Evolutionary conservation across 2,113 vertebrate genomes (phyloP).

Genomic region (Larimichthys polyactis): DNA sequence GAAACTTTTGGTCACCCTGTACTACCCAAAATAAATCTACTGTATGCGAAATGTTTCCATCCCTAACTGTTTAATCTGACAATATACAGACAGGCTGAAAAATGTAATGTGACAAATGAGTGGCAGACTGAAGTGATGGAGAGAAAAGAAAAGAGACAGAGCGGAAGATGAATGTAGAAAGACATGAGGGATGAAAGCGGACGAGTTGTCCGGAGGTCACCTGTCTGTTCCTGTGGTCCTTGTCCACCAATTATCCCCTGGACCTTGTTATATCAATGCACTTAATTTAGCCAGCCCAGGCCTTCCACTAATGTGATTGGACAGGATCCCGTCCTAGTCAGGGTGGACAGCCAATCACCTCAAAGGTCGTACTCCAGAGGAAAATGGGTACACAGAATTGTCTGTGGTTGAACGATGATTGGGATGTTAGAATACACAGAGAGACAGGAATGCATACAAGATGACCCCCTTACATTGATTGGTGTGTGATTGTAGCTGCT

Average conservation of each 20-base stretch:
- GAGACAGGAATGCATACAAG: not conserved
- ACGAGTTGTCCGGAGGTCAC: conserved; percentile 42
- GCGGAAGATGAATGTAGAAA: conserved; percentile 3
- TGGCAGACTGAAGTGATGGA: not conserved
- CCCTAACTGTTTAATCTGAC: not conserved
- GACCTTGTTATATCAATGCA: conserved; percentile 44
- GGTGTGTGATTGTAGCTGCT: conserved; percentile 15
- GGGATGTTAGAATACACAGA: conserved; percentile 8
- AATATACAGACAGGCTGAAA: not conserved
- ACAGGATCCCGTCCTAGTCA: not conserved
- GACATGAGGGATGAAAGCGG: conserved; percentile 24
- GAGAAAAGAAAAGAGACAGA: not conserved
- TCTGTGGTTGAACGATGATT: conserved; percentile 38
- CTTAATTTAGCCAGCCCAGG: conserved; percentile 32
- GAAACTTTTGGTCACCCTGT: not conserved
- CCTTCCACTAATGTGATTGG: conserved; percentile 51
- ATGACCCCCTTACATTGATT: conserved; percentile 11
- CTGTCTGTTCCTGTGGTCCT: conserved; percentile 24
- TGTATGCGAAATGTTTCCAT: not conserved
- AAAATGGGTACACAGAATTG: conserved; percentile 21
- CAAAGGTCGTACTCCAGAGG: conserved; percentile 54
- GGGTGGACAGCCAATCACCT: conserved; percentile 42
- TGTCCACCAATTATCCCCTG: conserved; percentile 46
- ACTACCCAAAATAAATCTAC: not conserved
- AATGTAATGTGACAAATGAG: not conserved